phyloP scores from a whole-genome alignment of 2,888 invertebrate species.

The Aleiodes leptofemur region DNA sequence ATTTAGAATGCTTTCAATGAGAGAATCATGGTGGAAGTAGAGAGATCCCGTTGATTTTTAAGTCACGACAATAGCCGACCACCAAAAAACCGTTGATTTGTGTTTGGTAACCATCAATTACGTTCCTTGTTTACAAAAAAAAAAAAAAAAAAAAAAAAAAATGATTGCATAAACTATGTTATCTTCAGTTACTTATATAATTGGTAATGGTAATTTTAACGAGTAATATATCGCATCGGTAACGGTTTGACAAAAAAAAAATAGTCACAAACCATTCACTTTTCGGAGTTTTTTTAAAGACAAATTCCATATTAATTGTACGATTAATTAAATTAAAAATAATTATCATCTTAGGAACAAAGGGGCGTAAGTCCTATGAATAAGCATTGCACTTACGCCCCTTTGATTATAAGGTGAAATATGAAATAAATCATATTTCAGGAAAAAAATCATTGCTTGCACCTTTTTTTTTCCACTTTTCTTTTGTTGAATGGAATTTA shows the following conservation, averaged over 20 bases:
- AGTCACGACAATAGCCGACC: conserved; percentile 4
- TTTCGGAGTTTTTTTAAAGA: background rate
- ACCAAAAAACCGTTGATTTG: conserved; percentile 11
- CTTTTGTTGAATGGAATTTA: background rate
- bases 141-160: too few species aligned
- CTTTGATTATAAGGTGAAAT: background rate
- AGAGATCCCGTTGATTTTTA: conserved; percentile 5
- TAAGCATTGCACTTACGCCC: too few species aligned
- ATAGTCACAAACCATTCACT: conserved; percentile 12
- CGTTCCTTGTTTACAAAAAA: conserved; percentile 14
- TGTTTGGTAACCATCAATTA: conserved; percentile 8
- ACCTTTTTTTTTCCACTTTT: background rate
- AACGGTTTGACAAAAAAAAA: background rate
- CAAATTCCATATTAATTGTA: background rate
- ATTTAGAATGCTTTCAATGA: too few species aligned
- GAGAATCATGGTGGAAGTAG: background rate
- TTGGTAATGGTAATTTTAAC: conserved; percentile 20
- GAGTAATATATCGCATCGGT: conserved; percentile 2
- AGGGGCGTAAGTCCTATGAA: too few species aligned
- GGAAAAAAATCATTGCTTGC: background rate
- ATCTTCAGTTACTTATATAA: conserved; percentile 14
- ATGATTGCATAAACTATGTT: conserved; percentile 12
- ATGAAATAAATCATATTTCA: background rate
- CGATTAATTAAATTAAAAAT: too few species aligned
- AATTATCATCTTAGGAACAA: too few species aligned